Conservation (phyloP, 2,888 invertebrate species). For the Eupithecia abbreviata region DNA sequence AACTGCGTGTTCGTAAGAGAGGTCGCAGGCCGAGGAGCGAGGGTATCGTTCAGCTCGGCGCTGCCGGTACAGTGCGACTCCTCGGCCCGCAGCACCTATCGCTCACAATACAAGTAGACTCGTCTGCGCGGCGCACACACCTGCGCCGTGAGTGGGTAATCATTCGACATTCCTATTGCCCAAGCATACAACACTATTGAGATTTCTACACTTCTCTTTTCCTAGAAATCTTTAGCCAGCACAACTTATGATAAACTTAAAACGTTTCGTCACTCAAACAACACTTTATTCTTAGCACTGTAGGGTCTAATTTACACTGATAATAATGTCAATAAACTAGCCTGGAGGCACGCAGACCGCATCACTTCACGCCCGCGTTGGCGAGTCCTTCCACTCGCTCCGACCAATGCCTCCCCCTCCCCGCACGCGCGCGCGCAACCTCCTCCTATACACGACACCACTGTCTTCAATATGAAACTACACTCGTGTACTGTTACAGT, state of each 20-base stretch:
- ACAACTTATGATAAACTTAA: slow-evolving; percentile 53
- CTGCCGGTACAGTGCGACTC: too few relatives aligned
- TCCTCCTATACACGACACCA: not conserved
- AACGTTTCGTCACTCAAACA: slow-evolving; percentile 58
- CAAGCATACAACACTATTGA: slow-evolving; percentile 42
- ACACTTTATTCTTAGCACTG: slow-evolving; percentile 67
- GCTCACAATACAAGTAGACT: too few relatives aligned
- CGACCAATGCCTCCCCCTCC: not conserved
- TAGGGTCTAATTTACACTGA: slow-evolving; percentile 55
- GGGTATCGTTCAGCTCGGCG: too few relatives aligned
- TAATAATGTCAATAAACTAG: slow-evolving; percentile 40
- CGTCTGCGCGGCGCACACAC: too few relatives aligned
- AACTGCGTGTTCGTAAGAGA: too few relatives aligned
- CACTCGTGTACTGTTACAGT: not conserved
- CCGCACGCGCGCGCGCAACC: not conserved
- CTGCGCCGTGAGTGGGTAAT: too few relatives aligned
- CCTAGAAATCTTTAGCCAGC: slow-evolving; percentile 47
- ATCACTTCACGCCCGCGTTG: slow-evolving; percentile 47
- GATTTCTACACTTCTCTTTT: slow-evolving; percentile 40
- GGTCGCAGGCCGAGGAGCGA: too few relatives aligned
- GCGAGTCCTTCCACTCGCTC: slow-evolving; percentile 28
- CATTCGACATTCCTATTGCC: slow-evolving; percentile 17
- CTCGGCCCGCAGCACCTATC: too few relatives aligned
- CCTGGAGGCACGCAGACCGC: slow-evolving; percentile 33
- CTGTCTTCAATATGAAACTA: too few relatives aligned